These are phyloP conservation scores for Apoda limacodes DNA, from an alignment of 2,888 invertebrate genomes.

Conservation along the genomic window DNA sequence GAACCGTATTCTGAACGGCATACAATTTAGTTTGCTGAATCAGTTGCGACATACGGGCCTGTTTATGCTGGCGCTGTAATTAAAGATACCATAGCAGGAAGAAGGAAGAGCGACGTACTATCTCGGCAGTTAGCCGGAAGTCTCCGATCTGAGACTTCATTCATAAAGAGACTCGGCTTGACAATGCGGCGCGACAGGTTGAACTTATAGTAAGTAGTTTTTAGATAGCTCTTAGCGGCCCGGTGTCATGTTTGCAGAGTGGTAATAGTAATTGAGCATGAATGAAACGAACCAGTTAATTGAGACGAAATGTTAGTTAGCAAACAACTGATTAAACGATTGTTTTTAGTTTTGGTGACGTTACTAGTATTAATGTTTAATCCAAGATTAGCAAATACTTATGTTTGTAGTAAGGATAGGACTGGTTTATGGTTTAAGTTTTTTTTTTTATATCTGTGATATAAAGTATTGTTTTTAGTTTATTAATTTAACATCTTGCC, in stretches of 20 bases:
- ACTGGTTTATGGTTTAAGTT: too few species aligned
- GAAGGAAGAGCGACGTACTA: conserved; percentile 70
- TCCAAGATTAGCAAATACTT: too few species aligned
- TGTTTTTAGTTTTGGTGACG: conserved; percentile 24
- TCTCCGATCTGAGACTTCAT: conserved; percentile 67
- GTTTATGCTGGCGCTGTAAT: conserved; percentile 56
- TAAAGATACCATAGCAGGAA: conserved; percentile 68
- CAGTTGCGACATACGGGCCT: conserved; percentile 30
- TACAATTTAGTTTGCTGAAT: conserved; percentile 28
- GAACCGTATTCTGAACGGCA: conserved; percentile 29
- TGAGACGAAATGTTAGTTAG: conserved; percentile 59
- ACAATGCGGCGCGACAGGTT: conserved; percentile 58
- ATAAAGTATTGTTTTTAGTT: too few species aligned
- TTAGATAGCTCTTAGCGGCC: too few species aligned
- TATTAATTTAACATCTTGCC: too few species aligned
- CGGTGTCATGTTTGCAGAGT: too few species aligned
- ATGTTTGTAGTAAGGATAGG: too few species aligned
- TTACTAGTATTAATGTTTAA: too few species aligned
- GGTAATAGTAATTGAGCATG: conserved; percentile 51
- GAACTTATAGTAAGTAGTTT: too few species aligned
- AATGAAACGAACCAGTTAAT: conserved; percentile 63
- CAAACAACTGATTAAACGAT: conserved; percentile 26
- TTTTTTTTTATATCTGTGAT: too few species aligned
- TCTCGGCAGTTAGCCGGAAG: conserved; percentile 69
- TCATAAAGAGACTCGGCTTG: conserved; percentile 55